phyloP scores from a whole-genome alignment of 2,113 vertebrate species.

The Cercocebus atys region DNA sequence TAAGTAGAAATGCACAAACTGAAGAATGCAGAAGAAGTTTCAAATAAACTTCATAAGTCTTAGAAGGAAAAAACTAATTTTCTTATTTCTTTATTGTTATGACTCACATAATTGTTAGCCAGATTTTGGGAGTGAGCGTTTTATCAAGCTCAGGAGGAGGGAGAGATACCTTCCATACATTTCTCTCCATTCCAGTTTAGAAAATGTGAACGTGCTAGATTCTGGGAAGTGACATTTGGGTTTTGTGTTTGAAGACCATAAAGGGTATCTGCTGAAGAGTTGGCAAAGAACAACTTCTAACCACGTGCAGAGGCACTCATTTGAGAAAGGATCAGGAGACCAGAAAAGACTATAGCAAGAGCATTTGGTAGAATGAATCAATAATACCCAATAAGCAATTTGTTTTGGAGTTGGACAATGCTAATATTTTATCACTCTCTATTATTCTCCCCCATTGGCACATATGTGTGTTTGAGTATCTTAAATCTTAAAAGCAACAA shows the following conservation, averaged over 20 bases:
- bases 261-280: not conserved
- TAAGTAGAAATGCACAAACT: constrained; percentile 22
- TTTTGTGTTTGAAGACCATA: not conserved
- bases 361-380: not conserved
- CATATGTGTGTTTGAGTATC: not conserved
- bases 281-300: not conserved
- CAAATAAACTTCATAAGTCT: constrained; percentile 47
- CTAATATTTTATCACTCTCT: not conserved
- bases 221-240: constrained; percentile 1
- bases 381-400: not conserved
- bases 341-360: not conserved
- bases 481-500: not conserved
- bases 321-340: not conserved
- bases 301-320: not conserved
- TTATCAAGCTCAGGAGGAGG: constrained; percentile 2
- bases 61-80: not conserved
- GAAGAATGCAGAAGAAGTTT: not conserved
- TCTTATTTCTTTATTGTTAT: constrained; percentile 17
- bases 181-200: not conserved
- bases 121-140: not conserved
- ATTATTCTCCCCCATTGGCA: not conserved
- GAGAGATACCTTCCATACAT: not conserved
- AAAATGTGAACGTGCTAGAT: not conserved
- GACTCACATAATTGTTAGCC: constrained; percentile 53
- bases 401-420: not conserved